Percentiles rank a stretch among this genome's conserved stretches.
Conservation (phyloP, 2,113 vertebrate genomes). For the Pedetes capensis region DNA sequence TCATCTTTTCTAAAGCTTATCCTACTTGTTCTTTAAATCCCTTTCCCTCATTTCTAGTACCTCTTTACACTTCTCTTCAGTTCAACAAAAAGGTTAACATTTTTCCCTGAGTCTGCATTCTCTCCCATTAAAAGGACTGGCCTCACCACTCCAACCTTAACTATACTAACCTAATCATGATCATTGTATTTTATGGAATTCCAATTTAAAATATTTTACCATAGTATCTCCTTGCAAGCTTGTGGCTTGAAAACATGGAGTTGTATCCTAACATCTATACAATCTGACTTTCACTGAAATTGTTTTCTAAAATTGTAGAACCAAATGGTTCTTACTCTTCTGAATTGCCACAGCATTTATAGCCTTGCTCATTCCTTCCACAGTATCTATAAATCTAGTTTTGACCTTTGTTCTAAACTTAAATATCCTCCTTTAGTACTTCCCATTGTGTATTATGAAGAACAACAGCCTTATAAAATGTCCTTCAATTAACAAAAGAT, state of each 20-base stretch:
- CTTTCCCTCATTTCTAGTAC: neutral
- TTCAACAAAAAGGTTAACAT: neutral
- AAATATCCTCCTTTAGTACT: neutral
- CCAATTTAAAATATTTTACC: neutral
- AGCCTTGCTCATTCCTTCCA: neutral
- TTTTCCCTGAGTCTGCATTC: neutral
- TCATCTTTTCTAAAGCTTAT: neutral
- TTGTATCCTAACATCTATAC: neutral
- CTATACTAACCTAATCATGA: neutral
- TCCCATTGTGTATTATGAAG: neutral
- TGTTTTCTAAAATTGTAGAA: neutral
- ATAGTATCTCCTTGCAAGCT: neutral
- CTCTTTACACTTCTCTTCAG: neutral
- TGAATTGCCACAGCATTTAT: neutral
- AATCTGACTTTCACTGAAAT: neutral
- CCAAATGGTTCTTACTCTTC: neutral
- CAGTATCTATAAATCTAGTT: neutral
- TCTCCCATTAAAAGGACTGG: neutral
- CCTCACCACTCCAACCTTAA: neutral
- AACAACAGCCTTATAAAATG: neutral
- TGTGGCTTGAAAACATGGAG: neutral
- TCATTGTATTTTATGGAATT: neutral
- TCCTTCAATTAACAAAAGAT: conserved; percentile 1
- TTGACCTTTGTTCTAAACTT: neutral
- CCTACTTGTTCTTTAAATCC: neutral